Conservation (phyloP, 2,797 vertebrate genomes). For the Rhyacichthys aspro region DNA sequence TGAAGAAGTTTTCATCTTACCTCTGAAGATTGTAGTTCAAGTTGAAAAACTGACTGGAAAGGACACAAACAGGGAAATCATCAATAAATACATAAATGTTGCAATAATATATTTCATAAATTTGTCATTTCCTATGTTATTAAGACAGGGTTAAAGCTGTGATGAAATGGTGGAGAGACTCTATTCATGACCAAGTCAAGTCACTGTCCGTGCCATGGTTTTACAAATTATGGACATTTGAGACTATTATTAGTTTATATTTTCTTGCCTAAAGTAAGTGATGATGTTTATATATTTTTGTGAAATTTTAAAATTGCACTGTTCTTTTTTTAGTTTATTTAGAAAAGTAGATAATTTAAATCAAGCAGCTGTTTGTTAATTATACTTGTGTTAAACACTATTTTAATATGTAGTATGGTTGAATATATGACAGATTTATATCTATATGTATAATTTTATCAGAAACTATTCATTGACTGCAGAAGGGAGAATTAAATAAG, state of each 20-base stretch:
- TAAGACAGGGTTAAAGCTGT: not conserved
- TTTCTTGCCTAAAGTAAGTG: constrained; percentile 25
- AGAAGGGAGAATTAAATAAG: not conserved
- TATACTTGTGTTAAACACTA: constrained; percentile 20
- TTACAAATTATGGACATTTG: constrained; percentile 10
- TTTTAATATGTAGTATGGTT: constrained; percentile 14
- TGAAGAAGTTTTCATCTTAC: no score
- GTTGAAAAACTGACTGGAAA: constrained; percentile 1
- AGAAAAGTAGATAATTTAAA: constrained; percentile 13
- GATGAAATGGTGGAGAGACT: constrained; percentile 2
- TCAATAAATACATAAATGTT: constrained; percentile 6
- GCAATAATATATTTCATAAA: constrained; percentile 1
- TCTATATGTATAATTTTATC: not conserved
- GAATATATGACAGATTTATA: constrained; percentile 5
- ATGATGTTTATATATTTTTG: constrained; percentile 27
- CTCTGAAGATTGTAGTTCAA: not conserved
- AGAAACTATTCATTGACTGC: not conserved
- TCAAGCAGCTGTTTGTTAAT: constrained; percentile 38
- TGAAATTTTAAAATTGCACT: constrained; percentile 34
- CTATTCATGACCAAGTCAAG: constrained; percentile 8
- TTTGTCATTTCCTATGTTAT: constrained; percentile 6
- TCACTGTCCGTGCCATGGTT: constrained; percentile 5
- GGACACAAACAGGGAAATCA: constrained; percentile 12
- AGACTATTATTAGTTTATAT: constrained; percentile 15
- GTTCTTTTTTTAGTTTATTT: not conserved